A percentile compares a stretch with the other conserved stretches of the same genome.
Evolutionary conservation across 2,113 vertebrate genomes (phyloP).

Genomic region (Rutilus rutilus): DNA sequence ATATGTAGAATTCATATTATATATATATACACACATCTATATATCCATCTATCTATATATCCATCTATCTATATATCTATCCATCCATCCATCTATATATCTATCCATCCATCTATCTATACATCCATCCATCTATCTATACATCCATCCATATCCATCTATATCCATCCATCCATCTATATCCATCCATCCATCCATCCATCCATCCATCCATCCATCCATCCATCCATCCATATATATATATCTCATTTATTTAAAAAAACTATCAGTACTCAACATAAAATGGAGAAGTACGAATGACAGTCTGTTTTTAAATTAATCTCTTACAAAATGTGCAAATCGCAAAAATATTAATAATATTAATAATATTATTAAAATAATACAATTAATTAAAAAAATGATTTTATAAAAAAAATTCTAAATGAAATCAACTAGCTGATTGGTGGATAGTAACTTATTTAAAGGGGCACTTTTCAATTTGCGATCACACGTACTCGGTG

Average conservation of each 20-base stretch:
- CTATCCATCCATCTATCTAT: no score
- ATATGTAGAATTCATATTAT: not conserved
- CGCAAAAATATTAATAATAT: not conserved
- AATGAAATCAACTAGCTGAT: not conserved
- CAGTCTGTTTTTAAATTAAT: not conserved
- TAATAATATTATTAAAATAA: not conserved
- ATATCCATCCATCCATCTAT: no score
- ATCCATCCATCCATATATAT: no score
- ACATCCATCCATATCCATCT: no score
- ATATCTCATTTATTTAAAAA: not conserved
- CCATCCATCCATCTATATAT: no score
- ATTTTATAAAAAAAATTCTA: not conserved
- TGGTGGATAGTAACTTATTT: not conserved
- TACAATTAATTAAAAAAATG: not conserved
- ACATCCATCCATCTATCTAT: no score
- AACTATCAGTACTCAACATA: not conserved
- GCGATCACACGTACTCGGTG: no score
- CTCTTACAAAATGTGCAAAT: not conserved
- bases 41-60: no score
- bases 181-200: no score
- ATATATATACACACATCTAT: not conserved
- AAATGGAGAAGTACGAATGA: not conserved
- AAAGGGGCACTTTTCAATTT: no score
- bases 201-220: no score
- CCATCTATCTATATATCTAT: no score